phyloP scores from a whole-genome alignment of 2,888 invertebrate genomes.

The Desoria tigrina region DNA sequence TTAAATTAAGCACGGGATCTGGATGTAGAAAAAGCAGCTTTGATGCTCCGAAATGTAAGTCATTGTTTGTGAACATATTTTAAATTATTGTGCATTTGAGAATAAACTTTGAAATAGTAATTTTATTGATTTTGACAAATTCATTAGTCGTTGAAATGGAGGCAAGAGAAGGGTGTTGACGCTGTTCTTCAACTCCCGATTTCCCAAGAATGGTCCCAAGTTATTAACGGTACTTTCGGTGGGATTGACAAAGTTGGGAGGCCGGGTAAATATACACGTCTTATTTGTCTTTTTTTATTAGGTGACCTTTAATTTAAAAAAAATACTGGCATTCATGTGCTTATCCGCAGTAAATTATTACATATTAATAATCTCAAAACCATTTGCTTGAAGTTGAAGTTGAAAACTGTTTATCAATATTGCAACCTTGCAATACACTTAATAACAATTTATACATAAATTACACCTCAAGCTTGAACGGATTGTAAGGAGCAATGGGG shows the following conservation, averaged over 20 bases:
- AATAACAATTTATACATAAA: too few relatives aligned
- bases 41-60: slow-evolving; percentile 29
- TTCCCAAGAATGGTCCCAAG: slow-evolving; percentile 13
- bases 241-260: slow-evolving; percentile 34
- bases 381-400: too few relatives aligned
- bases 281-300: too few relatives aligned
- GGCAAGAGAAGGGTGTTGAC: slow-evolving; percentile 29
- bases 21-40: slow-evolving; percentile 28
- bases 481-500: too few relatives aligned
- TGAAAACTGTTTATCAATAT: too few relatives aligned
- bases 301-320: too few relatives aligned
- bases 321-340: too few relatives aligned
- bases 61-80: slow-evolving; percentile 6
- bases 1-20: slow-evolving; percentile 28
- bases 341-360: too few relatives aligned
- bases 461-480: too few relatives aligned
- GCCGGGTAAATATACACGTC: slow-evolving; percentile 24
- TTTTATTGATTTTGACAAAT: slow-evolving; percentile 3
- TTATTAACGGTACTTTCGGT: slow-evolving; percentile 31
- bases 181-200: slow-evolving; percentile 14
- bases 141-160: slow-evolving; percentile 31
- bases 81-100: slow-evolving; percentile 5
- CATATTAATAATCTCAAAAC: too few relatives aligned
- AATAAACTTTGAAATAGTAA: too few relatives aligned
- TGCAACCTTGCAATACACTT: too few relatives aligned